Evolutionary conservation across 1,140 invertebrate genomes (phyloP), one percentile per base, ranked within the genome.

Genomic region (Argopecten irradians): DNA sequence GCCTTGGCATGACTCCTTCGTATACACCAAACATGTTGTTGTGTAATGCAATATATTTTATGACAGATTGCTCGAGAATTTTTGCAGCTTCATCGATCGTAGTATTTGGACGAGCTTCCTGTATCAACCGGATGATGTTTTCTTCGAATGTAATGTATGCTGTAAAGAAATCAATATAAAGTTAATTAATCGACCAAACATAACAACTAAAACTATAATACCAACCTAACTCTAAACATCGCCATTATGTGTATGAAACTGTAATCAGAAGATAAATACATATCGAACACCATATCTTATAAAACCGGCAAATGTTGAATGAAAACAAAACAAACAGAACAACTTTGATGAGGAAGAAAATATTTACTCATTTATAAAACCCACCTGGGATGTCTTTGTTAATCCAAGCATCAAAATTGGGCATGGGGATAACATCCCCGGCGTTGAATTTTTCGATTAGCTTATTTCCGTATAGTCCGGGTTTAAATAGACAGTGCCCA

Each of bases 21-120:
- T 87, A 87, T 33, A 32, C 83, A 11, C 86, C 86, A 83, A 87
- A 87, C 71, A 87, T 33, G 35, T n/a, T 41, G 14, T 41, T 32
- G 41, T 87, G 86, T 11, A 87, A 33, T 83, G 22, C 28, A 9
- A 43, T 82, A 33, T 87, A 87, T 34, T 32, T 83, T 0, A 32
- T 28, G 5, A 86, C 13, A 3, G 14, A 8, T 71, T 71, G 55
- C 11, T 28, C 5, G 2, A 71, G n/a, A 28, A 71, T 28, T 0
- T 5, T n/a, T 71, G 55, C 22, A 8, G 19, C n/a, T 5, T 0
- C 55, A 8, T 5, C 1, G 8, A n/a, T 71, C 2, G 55, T 71
- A 71, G 28, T n/a, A 71, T 71, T 71, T n/a, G 55, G 55, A 71
- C 55, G 55, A 71, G 8, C 1, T 28, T 71, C 13, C 55, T 28